phyloP scores from a whole-genome alignment of 2,113 vertebrate genomes.

The Leptosomus discolor region DNA sequence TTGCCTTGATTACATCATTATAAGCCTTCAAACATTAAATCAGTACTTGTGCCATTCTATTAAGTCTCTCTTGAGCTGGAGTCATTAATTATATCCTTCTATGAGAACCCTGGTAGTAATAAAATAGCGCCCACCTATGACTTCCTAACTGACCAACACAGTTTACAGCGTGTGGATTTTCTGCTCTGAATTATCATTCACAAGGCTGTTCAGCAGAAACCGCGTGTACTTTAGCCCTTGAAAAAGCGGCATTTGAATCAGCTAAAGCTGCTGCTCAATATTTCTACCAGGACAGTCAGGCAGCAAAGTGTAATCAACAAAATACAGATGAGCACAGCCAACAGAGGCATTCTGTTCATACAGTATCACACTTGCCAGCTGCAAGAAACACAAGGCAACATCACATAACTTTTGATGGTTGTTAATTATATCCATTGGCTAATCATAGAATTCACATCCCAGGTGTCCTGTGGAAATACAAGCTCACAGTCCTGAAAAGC shows the following conservation, averaged over 20 bases:
- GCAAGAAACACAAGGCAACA: background rate
- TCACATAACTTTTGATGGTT: background rate
- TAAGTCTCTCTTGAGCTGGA: background rate
- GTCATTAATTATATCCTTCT: background rate
- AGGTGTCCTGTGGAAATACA: background rate
- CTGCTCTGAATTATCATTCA: background rate
- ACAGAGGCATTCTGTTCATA: background rate
- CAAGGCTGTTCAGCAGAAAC: background rate
- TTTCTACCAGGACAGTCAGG: background rate
- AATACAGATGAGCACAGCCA: background rate
- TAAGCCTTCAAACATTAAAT: background rate
- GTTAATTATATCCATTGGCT: background rate
- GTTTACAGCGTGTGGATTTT: background rate
- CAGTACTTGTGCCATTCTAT: background rate
- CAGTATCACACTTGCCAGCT: background rate
- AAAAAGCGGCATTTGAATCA: background rate
- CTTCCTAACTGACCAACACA: background rate
- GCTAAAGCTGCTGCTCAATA: background rate
- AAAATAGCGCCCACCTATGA: background rate
- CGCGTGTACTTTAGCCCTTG: background rate
- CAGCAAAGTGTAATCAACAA: background rate
- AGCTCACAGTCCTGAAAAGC: background rate
- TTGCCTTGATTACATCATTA: background rate
- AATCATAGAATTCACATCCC: background rate
- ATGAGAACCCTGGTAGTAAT: background rate